These are phyloP conservation scores for Ceratosolen fusciceps DNA, from an alignment of 1,140 invertebrate species.

Conservation along the genomic window DNA sequence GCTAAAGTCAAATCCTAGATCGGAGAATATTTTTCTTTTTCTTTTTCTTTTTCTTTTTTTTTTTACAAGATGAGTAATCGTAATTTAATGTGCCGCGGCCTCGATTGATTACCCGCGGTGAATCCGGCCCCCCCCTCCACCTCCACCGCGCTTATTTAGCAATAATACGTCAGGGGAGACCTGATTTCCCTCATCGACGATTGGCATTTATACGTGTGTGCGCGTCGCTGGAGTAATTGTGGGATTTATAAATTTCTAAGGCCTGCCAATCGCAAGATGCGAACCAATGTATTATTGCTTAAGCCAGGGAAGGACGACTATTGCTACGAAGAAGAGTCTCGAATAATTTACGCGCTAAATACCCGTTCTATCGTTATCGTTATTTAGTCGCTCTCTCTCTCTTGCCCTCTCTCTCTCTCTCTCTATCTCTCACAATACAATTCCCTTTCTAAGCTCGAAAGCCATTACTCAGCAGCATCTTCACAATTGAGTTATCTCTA, in stretches of 20 bases:
- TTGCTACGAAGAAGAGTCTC: neutral
- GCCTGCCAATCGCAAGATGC: neutral
- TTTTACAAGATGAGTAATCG: constrained; percentile 1
- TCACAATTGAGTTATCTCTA: neutral
- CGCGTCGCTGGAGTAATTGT: neutral
- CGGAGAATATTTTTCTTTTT: constrained; percentile 21
- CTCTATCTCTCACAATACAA: too few species aligned
- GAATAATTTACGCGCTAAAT: neutral
- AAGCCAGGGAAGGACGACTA: neutral
- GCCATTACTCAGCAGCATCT: neutral
- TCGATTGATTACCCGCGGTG: constrained; percentile 6
- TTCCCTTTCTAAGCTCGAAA: neutral
- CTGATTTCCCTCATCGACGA: constrained; percentile 16
- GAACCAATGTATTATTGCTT: neutral
- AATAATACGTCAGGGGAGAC: constrained; percentile 11
- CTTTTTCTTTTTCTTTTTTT: too few species aligned
- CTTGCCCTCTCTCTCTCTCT: too few species aligned
- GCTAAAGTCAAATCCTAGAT: neutral
- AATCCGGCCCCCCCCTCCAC: too few species aligned
- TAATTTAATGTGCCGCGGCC: neutral
- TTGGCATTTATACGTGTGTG: neutral
- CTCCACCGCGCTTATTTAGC: too few species aligned
- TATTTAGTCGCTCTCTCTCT: neutral
- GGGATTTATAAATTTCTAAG: neutral
- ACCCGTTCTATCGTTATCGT: neutral